These are phyloP conservation scores for Eretmodus cyanostictus DNA, from an alignment of 2,113 vertebrate genomes.

Conservation along the genomic window DNA sequence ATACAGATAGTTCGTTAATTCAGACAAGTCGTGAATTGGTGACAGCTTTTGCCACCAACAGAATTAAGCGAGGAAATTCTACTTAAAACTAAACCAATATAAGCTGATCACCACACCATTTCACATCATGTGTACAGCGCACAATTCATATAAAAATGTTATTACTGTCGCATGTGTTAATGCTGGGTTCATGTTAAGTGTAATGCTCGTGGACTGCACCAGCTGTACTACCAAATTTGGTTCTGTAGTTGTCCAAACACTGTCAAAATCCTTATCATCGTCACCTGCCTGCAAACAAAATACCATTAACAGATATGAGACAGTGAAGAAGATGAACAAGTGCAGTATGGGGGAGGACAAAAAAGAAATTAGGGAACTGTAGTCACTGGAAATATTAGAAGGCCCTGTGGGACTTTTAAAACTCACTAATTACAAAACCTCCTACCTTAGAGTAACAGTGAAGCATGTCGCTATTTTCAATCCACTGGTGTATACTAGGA, in stretches of 20 bases:
- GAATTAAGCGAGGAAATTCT: background rate
- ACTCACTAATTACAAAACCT: constrained; percentile 21
- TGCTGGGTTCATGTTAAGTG: background rate
- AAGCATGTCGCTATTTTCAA: background rate
- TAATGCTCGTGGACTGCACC: background rate
- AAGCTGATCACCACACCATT: background rate
- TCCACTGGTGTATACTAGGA: background rate
- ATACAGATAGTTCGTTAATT: background rate
- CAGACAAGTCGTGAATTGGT: background rate
- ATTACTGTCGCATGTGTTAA: background rate
- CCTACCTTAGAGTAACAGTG: background rate
- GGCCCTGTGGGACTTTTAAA: constrained; percentile 4
- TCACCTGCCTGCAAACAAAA: constrained; percentile 3
- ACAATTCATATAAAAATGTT: background rate
- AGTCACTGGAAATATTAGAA: background rate
- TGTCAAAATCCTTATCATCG: background rate
- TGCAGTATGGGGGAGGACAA: background rate
- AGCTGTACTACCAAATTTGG: constrained; percentile 43
- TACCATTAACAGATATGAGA: background rate
- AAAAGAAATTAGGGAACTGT: background rate
- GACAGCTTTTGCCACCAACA: background rate
- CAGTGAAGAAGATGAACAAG: background rate
- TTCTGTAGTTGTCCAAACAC: background rate
- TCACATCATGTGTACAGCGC: background rate
- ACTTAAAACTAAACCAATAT: background rate